Evolutionary conservation across 2,888 invertebrate genomes (phyloP).

Genomic region (Limnephilus lunatus): DNA sequence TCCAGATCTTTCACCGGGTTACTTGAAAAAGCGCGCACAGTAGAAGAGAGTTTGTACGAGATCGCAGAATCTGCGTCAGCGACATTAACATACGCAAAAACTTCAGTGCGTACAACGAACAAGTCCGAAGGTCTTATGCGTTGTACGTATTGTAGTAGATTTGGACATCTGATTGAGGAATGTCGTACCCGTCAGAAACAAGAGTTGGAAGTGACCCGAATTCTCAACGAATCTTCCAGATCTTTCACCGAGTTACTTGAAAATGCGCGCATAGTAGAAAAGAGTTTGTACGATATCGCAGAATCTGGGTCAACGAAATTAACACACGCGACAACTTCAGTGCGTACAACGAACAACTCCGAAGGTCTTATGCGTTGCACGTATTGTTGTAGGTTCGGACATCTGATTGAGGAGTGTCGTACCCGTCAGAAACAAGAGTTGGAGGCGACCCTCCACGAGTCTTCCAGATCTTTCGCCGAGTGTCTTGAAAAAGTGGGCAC

Average conservation of each 20-base stretch:
- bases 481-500: constrained; percentile 7
- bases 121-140: too few species aligned
- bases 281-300: too few species aligned
- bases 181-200: too few species aligned
- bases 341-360: background rate
- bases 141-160: background rate
- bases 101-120: too few species aligned
- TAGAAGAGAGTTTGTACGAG: too few species aligned
- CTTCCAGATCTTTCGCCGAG: constrained; percentile 57
- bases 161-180: too few species aligned
- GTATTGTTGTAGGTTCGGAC: background rate
- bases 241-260: constrained; percentile 46
- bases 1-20: constrained; percentile 49
- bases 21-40: constrained; percentile 22
- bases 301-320: background rate
- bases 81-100: too few species aligned
- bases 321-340: too few species aligned
- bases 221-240: constrained; percentile 67
- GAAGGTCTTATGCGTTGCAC: background rate
- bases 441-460: constrained; percentile 65
- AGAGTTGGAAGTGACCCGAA: background rate
- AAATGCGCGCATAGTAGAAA: background rate
- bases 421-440: background rate
- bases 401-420: too few species aligned
- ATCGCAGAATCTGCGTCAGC: background rate